A percentile compares a stretch with the other conserved stretches of the same genome.
phyloP scores from a whole-genome alignment of 2,797 vertebrate genomes.

The Tadarida brasiliensis region DNA sequence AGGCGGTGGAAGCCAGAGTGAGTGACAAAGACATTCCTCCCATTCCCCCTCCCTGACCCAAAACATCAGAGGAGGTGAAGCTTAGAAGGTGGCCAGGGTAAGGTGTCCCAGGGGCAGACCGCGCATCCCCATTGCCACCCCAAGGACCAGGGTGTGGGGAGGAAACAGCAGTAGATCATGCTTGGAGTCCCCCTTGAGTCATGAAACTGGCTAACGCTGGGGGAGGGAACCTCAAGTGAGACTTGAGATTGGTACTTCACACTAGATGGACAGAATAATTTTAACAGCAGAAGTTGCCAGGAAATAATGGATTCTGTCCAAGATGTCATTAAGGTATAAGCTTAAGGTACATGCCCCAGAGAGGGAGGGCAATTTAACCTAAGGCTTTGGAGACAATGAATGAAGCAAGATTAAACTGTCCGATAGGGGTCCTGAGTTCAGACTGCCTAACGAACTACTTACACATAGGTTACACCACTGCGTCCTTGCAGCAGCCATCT shows the following conservation, averaged over 20 bases:
- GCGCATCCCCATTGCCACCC: neutral
- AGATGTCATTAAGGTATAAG: neutral
- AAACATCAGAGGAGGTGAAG: neutral
- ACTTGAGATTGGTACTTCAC: neutral
- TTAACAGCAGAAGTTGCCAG: slow-evolving; percentile 18
- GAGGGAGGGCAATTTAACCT: neutral
- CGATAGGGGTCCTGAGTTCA: accelerated
- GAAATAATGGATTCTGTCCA: slow-evolving; percentile 15
- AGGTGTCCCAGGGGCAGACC: neutral
- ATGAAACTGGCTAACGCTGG: neutral
- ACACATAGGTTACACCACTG: neutral
- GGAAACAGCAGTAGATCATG: neutral
- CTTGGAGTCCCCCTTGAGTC: neutral
- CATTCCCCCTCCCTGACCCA: neutral
- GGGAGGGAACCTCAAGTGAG: neutral
- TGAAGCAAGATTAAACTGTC: neutral
- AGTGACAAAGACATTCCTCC: neutral
- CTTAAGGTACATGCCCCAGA: neutral
- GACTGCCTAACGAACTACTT: neutral
- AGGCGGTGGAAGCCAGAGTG: neutral
- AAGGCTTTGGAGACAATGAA: neutral
- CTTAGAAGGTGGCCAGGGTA: neutral
- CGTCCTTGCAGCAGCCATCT: neutral
- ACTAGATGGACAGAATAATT: neutral
- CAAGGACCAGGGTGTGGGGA: neutral